Evolutionary conservation across 2,888 invertebrate species (phyloP), one percentile per base, ranked within the genome.

Genomic region (Nineta flava): DNA sequence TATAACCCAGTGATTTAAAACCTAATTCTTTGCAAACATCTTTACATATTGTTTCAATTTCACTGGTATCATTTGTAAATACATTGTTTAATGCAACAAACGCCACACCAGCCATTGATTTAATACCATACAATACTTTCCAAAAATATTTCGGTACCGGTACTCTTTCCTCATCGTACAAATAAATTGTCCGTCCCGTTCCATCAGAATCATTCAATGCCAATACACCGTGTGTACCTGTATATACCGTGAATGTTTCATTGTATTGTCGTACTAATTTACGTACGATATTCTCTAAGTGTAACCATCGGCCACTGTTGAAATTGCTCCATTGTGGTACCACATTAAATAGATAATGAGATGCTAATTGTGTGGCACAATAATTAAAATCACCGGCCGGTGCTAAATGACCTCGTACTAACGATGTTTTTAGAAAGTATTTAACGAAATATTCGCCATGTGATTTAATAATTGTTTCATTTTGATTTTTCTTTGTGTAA

Each of bases 361-460:
- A 72, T 2, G 69, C 61, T 50, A 64, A 64, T 55, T 73, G 72
- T 54, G 67, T 66, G 47, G 67, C 63, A 9, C 65, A 63, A 53
- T 67, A 65, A 44, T 72, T 58, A 58, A 72, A 73, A 60, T 75
- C 75, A 5, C 67, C 72, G 58, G 70, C 70, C 6, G 74, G 72
- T 5, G 72, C 61, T 46, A 74, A 59, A 57, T 75, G 75, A 3
- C 74, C 74, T 40, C 70, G 60, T 2, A 70, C 61, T 50, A 73
- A 55, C 57, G 59, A 70, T 17, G n/a, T n/a, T 21, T 44, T 26
- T 3, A 9, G 7, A 4, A 16, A 44, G 13, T 44, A 44, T 12
- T 26, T 26, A 7, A 2, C 7, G 5, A 38, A 38, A 38, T 38
- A 13, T 12, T 38, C 12, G 1, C 26, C 26, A 38, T 38, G 9